Evolutionary conservation across 2,888 invertebrate genomes (phyloP).

Genomic region (Pristionchus entomophagus): DNA sequence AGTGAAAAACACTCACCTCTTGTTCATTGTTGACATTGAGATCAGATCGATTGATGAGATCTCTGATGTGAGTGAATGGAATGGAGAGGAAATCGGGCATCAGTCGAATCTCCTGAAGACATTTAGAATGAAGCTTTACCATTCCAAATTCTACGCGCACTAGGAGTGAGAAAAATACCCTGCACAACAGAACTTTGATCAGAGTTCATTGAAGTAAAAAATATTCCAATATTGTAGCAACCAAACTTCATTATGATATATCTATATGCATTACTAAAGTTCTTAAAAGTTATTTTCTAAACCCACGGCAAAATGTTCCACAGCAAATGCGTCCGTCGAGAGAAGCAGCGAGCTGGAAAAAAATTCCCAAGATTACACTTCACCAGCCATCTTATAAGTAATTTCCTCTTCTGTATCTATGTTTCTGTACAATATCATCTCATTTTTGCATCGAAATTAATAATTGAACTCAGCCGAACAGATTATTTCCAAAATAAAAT

Average conservation of each 20-base stretch:
- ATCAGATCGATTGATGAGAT: constrained; percentile 62
- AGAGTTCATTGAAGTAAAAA: too few relatives aligned
- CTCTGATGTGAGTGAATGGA: constrained; percentile 58
- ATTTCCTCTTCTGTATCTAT: background rate
- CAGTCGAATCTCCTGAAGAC: constrained; percentile 57
- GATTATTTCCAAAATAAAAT: background rate
- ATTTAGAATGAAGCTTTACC: background rate
- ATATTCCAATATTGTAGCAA: too few relatives aligned
- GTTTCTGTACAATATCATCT: background rate
- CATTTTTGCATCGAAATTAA: background rate
- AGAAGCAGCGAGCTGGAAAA: constrained; percentile 53
- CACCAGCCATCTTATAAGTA: too few relatives aligned
- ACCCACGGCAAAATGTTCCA: constrained; percentile 64
- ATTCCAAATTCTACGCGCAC: background rate
- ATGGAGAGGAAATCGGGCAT: constrained; percentile 62
- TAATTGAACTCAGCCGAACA: background rate
- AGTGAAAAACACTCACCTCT: too few relatives aligned
- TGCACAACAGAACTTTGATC: too few relatives aligned
- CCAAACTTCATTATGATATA: background rate
- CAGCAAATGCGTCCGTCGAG: constrained; percentile 65
- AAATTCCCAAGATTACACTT: too few relatives aligned
- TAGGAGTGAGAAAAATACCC: too few relatives aligned
- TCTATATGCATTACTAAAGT: background rate
- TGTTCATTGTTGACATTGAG: constrained; percentile 63
- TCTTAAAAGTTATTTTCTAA: too few relatives aligned